phyloP scores from a whole-genome alignment of 2,113 vertebrate genomes.

The Oryzias javanicus region DNA sequence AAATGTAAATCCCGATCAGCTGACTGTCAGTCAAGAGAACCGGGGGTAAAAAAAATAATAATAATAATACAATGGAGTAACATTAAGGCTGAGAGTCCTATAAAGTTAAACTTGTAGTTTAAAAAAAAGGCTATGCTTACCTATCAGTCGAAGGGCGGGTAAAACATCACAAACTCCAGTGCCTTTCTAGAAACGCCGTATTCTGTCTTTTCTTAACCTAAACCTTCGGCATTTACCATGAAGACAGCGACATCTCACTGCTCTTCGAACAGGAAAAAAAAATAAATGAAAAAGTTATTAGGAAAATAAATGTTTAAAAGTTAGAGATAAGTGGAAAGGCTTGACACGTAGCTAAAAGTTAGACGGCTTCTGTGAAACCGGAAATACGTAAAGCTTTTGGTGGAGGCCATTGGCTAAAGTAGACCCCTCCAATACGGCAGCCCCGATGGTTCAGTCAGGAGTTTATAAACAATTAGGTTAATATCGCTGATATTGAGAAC shows the following conservation, averaged over 20 bases:
- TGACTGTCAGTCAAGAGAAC: constrained; percentile 56
- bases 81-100: constrained; percentile 13
- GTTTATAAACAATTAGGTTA: no score
- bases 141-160: constrained; percentile 12
- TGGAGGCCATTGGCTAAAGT: no score
- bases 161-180: constrained; percentile 15
- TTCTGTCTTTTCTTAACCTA: constrained; percentile 5
- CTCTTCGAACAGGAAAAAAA: no score
- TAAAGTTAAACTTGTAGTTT: background rate
- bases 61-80: background rate
- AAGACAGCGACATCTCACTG: background rate
- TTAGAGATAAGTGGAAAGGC: background rate
- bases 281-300: background rate
- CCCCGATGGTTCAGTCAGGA: no score
- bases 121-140: constrained; percentile 33
- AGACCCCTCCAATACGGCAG: no score
- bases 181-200: constrained; percentile 6
- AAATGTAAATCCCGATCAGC: constrained; percentile 9
- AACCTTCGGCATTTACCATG: background rate
- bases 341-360: background rate
- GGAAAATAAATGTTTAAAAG: background rate
- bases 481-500: no score
- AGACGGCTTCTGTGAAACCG: background rate
- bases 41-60: constrained; percentile 18
- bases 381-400: no score